These are phyloP conservation scores for Rhyacichthys aspro DNA, from an alignment of 2,797 vertebrate species.

Conservation along the genomic window DNA sequence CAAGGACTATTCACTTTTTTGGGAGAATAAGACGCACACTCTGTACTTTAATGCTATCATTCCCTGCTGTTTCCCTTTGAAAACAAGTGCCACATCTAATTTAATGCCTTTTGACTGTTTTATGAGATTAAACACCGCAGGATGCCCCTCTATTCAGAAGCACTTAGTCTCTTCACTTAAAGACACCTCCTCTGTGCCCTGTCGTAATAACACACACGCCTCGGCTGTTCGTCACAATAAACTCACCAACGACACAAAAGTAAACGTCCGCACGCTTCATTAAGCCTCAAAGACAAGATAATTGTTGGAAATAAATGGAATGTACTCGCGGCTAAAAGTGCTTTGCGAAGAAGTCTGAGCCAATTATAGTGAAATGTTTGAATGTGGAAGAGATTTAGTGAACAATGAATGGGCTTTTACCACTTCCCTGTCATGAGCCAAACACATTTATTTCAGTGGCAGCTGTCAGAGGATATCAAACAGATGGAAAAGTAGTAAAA, in stretches of 20 bases:
- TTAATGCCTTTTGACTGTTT: constrained; percentile 7
- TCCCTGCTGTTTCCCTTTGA: neutral
- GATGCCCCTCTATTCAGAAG: constrained; percentile 1
- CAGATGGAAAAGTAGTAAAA: too few species aligned
- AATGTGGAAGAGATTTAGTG: neutral
- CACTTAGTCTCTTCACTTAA: constrained; percentile 16
- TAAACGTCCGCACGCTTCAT: constrained; percentile 24
- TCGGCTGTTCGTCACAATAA: constrained; percentile 7
- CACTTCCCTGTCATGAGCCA: neutral
- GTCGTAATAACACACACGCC: constrained; percentile 5
- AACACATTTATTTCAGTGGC: neutral
- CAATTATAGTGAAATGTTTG: neutral
- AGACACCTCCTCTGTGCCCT: neutral
- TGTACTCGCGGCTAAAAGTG: neutral
- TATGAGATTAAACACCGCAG: neutral
- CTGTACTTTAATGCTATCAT: neutral
- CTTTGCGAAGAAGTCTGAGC: constrained; percentile 19
- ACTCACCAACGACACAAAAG: neutral
- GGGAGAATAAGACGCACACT: neutral
- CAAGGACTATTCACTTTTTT: neutral
- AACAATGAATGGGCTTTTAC: neutral
- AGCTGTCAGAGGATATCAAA: constrained; percentile 3
- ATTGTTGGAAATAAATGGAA: neutral
- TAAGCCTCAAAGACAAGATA: constrained; percentile 16
- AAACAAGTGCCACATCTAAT: neutral